These are phyloP conservation scores for Stegodyphus dumicola DNA, from an alignment of 1,140 invertebrate species.

Conservation along the genomic window DNA sequence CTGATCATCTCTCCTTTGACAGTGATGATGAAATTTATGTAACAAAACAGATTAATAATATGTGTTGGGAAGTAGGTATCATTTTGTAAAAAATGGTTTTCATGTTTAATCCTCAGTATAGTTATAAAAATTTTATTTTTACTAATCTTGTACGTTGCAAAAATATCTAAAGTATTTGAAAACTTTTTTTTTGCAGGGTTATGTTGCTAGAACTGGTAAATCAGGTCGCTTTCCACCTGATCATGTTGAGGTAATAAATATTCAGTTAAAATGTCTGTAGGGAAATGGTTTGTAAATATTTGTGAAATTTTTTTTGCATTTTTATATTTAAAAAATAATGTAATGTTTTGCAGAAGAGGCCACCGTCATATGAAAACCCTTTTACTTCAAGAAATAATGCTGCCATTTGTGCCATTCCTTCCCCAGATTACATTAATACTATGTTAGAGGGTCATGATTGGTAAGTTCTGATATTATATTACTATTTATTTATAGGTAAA, in stretches of 20 bases:
- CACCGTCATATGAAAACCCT: slow-evolving; percentile 56
- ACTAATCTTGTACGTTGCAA: background rate
- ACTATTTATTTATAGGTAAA: background rate
- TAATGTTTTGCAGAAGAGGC: slow-evolving; percentile 22
- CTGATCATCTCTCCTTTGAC: slow-evolving; percentile 62
- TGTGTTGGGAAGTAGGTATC: slow-evolving; percentile 63
- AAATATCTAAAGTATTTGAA: background rate
- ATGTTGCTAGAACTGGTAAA: slow-evolving; percentile 62
- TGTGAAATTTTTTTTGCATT: background rate
- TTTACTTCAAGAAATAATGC: slow-evolving; percentile 25
- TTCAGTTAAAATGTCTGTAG: background rate
- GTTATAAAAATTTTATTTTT: background rate
- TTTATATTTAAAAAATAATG: background rate
- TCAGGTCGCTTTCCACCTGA: slow-evolving; percentile 64
- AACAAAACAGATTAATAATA: slow-evolving; percentile 62
- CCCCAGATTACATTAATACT: slow-evolving; percentile 64
- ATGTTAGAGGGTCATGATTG: slow-evolving; percentile 67
- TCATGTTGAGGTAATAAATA: slow-evolving; percentile 53
- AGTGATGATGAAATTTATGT: slow-evolving; percentile 63
- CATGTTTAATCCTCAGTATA: background rate
- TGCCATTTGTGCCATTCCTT: background rate
- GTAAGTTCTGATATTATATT: slow-evolving; percentile 56
- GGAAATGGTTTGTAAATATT: background rate
- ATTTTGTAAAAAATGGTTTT: background rate
- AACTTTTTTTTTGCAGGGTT: slow-evolving; percentile 54